Conservation (phyloP, 2,888 invertebrate species). For the Ichneumoninae sp. region DNA sequence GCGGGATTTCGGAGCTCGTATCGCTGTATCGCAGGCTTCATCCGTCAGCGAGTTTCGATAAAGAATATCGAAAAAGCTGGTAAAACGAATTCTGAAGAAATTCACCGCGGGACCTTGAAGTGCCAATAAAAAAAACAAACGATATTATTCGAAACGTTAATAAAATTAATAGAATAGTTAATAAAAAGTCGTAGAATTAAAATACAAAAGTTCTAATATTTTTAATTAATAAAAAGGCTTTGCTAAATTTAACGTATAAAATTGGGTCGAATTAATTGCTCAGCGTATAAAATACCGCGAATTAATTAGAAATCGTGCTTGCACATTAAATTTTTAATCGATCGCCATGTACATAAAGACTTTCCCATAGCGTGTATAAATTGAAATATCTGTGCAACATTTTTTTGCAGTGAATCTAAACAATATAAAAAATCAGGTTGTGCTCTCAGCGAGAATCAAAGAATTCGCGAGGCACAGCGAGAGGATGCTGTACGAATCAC, state of each 20-base stretch:
- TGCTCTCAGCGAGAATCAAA: not conserved
- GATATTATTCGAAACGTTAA: not conserved
- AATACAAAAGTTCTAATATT: not conserved
- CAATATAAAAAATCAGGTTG: not conserved
- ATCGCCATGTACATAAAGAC: not conserved
- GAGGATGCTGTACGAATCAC: not conserved
- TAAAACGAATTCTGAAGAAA: not conserved
- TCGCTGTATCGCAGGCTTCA: not conserved
- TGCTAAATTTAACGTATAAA: not conserved
- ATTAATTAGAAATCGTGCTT: not conserved
- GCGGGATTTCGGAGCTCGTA: not conserved
- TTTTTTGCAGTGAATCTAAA: not conserved
- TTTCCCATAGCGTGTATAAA: not conserved
- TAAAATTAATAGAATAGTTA: too few species aligned
- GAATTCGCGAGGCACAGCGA: not conserved
- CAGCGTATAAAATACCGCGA: not conserved
- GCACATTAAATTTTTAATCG: not conserved
- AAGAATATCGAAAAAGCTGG: not conserved
- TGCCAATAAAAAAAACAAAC: not conserved
- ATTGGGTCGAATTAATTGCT: not conserved
- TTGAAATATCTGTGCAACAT: not conserved
- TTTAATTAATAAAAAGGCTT: too few species aligned
- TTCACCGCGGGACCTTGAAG: not conserved
- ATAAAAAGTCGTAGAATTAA: not conserved
- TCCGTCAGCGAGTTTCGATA: not conserved